Base-by-base conservation (phyloP, 1,140 invertebrate genomes). In the Eueides isabella region DNA sequence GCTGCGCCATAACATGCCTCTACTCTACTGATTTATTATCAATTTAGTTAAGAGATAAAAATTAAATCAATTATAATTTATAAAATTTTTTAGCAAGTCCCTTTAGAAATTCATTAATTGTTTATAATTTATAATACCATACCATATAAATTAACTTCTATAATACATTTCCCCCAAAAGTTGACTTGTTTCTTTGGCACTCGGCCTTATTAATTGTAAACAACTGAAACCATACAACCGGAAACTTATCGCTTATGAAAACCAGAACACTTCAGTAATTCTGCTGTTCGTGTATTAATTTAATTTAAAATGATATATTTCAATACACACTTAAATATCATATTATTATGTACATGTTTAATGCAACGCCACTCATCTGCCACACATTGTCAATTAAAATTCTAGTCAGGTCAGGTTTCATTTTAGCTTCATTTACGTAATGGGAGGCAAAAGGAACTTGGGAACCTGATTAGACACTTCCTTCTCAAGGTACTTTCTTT, bases 121-220 rank as follows among this genome's bases (percentile, higher is more conserved):
- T 23, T 23, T 11, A 19, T 55, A 23, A 3, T 55, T 4, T 23
- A 26, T 2, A 23, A 19, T 12, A 2, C 35, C 11, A 12, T 55
- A 12, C 48, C 11, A 26, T 55, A 26, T 55, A 55, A 26, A 12
- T 55, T 55, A n/a, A 23, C 9, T 9, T 12, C 19, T 55, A 5
- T 38, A 38, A 38, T 0, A 12, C 48, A 55, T 55, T 55, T 55
- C 26, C 23, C 48, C 48, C 48, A 55, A 55, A 55, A 55, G 11
- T 55, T 26, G 48, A 55, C 9, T 55, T 55, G 44, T 23, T 6
- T 26, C 11, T 55, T 55, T 26, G 48, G 23, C 23, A 23, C 12
- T 55, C 35, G 9, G 11, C 48, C 48, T 55, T n/a, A 55, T 55
- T 55, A 55, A 55, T 55, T 55, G 48, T 55, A 55, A 55, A 55